Evolutionary conservation across 2,113 vertebrate species (phyloP).

Genomic region (Salvelinus namaycush): DNA sequence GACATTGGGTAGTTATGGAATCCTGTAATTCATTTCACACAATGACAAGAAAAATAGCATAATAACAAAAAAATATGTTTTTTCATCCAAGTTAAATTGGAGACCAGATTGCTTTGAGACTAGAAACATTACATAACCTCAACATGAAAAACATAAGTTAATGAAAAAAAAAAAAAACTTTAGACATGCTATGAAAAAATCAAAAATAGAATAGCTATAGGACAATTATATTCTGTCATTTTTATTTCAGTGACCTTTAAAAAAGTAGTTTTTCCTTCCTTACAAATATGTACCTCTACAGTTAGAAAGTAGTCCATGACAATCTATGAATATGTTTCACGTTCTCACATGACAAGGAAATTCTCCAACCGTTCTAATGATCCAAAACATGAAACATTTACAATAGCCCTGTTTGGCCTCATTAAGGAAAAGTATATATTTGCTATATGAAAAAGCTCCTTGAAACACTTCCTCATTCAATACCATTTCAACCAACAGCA

Average conservation of each 20-base stretch:
- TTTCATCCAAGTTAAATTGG: conserved; percentile 63
- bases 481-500: conserved; percentile 20
- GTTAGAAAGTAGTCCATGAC: conserved; percentile 79
- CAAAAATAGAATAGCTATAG: conserved; percentile 68
- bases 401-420: conserved; percentile 75
- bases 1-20: conserved; percentile 43
- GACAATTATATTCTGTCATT: conserved; percentile 73
- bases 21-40: conserved; percentile 55
- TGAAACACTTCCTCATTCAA: too few relatives aligned
- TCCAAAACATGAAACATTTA: conserved; percentile 73
- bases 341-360: conserved; percentile 44
- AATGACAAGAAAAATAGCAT: conserved; percentile 22
- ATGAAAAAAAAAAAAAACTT: conserved; percentile 71
- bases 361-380: conserved; percentile 65
- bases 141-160: conserved; percentile 79
- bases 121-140: conserved; percentile 73
- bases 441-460: too few relatives aligned
- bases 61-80: background rate
- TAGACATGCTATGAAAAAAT: conserved; percentile 71
- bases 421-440: conserved; percentile 15
- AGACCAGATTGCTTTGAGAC: conserved; percentile 82
- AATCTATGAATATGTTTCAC: conserved; percentile 72
- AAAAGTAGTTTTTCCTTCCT: background rate
- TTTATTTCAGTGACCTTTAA: conserved; percentile 38
- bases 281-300: conserved; percentile 79